Evolutionary conservation across 2,888 invertebrate species (phyloP), one percentile per base, ranked within the genome.

Genomic region (Halocaridina rubra): DNA sequence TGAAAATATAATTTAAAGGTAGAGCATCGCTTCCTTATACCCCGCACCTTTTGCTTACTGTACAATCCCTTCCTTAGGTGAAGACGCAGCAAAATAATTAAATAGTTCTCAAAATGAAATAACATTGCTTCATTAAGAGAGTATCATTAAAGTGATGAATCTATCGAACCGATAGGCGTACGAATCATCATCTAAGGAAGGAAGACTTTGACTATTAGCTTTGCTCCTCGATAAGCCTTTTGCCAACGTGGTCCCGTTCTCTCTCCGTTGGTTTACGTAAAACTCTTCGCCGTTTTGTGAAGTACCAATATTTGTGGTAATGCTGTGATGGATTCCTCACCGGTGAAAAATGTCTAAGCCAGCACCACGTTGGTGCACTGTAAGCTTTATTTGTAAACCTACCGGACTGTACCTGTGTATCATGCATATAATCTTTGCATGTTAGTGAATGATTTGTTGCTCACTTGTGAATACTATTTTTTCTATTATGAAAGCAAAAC

Each of bases 381-480:
- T 71, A 71, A 79, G 72, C 84, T 84, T 84, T 78, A 79, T 29
- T 84, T 39, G 74, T 59, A 75, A n/a, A 74, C 84, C 69, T 84
- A 80, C 59, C 59, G 33, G 64, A 75, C 74, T 33, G 72, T 84
- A 84, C 84, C 78, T 84, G 84, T 84, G 84, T 84, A 67, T 75
- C 81, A 69, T 76, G 75, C 75, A 53, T 76, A 76, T 81, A 81
- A n/a, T n/a, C 77, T 69, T 74, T 80, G 84, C 79, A 75, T 57
- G 75, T 79, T n/a, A 80, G 84, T 64, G 57, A 78, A 80, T 69
- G 74, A 80, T 84, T 80, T 29, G 80, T 84, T 84, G 84, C 84
- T 84, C 84, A 84, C 80, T 80, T 84, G 84, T 84, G 84, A 84
- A 84, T 84, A 84, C 84, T 84, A 80, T 84, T 80, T 80, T 84